Evolutionary conservation across 1,140 invertebrate genomes (phyloP), one percentile per base, ranked within the genome.

Genomic region (Hypothenemus hampei): DNA sequence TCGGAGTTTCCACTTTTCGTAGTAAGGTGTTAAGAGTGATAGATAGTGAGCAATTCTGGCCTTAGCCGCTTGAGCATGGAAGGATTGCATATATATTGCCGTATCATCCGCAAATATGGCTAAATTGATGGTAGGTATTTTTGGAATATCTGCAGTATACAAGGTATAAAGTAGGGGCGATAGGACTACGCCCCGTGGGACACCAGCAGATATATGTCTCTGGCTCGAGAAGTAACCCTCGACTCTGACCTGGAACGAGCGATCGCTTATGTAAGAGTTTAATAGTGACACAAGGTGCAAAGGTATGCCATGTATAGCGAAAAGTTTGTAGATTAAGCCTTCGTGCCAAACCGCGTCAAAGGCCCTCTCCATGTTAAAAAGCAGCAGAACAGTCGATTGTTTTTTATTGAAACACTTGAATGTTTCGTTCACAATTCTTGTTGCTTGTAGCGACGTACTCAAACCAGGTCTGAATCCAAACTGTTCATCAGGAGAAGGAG

Each of bases 61-160:
- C 8, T 50, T 36, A 6, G 56, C 55, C 1, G 39, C 41, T 16
- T 45, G 18, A 2, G 57, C 55, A 20, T 40, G 33, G 18, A 37
- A 57, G 13, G 55, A 57, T 24, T 36, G 37, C 31, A 57, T 44
- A 52, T 61, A 55, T 13, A 64, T 53, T 21, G 64, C 61, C 4
- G 67, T 68, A 33, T 70, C 67, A 44, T 71, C 68, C 4, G 68
- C 70, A 49, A 57, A 71, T 13, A 62, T 26, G 10, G 65, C 62
- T 20, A 36, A 23, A 23, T 60, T 48, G n/a, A 54, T 58, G 29
- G 43, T 20, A n/a, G 22, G 10, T 13, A 40, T 47, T 40, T 3
- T 26, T 8, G 64, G 61, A 2, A 64, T 13, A 29, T 66, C 63
- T 13, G 57, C 43, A 8, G 53, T 66, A 24, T 57, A 61, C 3